Evolutionary conservation across 2,888 invertebrate genomes (phyloP).

Genomic region (Megalurothrips usitatus): DNA sequence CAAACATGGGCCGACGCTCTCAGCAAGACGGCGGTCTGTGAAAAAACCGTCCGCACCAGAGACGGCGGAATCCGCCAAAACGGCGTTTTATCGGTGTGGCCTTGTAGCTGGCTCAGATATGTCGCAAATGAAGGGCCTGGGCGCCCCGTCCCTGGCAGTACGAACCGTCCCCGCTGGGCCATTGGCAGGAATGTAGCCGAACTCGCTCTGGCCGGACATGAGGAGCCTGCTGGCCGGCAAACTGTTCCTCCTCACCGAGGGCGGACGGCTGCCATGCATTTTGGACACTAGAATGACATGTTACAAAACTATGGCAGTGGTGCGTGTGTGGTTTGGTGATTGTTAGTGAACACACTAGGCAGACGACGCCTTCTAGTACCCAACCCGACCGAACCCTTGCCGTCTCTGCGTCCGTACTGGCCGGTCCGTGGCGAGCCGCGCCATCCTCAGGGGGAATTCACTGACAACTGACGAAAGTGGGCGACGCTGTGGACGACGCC

Average conservation of each 20-base stretch:
- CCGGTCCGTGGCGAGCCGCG: neutral
- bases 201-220: neutral
- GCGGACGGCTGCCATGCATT: neutral
- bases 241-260: neutral
- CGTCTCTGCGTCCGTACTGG: neutral
- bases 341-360: slow-evolving; percentile 17
- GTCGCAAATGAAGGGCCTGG: neutral
- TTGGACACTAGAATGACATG: slow-evolving; percentile 3
- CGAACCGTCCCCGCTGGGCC: neutral
- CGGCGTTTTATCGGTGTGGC: neutral
- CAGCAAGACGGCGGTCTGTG: neutral
- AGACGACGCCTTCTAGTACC: neutral
- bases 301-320: neutral
- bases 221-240: neutral
- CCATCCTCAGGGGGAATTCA: neutral
- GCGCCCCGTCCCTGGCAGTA: neutral
- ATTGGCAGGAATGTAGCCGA: neutral
- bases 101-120: slow-evolving; percentile 8
- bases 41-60: neutral
- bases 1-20: neutral
- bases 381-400: too few species aligned
- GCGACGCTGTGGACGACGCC: too few species aligned
- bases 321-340: slow-evolving; percentile 10
- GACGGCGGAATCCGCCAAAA: neutral
- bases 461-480: too few species aligned